These are phyloP conservation scores for Noctua pronuba DNA, from an alignment of 2,888 invertebrate species.

Conservation along the genomic window DNA sequence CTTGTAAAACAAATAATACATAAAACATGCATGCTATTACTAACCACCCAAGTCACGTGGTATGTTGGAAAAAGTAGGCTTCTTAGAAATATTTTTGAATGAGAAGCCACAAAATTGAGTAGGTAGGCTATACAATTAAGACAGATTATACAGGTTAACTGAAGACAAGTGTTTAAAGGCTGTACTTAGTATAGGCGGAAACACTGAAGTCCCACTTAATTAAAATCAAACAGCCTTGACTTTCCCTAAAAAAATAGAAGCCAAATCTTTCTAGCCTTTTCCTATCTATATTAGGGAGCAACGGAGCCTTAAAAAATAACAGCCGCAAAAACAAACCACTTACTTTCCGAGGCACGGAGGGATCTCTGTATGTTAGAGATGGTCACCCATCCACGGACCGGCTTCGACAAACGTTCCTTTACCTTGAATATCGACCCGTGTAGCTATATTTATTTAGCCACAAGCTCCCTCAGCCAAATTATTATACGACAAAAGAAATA, in stretches of 20 bases:
- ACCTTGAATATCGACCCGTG: not conserved
- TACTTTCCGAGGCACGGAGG: not conserved
- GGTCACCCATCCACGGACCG: not conserved
- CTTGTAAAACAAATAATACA: not conserved
- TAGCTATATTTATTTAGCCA: not conserved
- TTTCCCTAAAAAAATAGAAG: conserved; percentile 2
- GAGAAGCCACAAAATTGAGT: conserved; percentile 44
- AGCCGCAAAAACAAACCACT: not conserved
- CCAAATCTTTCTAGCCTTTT: conserved; percentile 2
- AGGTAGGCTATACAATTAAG: conserved; percentile 32
- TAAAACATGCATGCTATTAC: conserved; percentile 1
- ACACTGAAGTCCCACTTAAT: conserved; percentile 21
- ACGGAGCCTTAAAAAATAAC: not conserved
- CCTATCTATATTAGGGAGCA: not conserved
- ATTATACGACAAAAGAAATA: conserved; percentile 41
- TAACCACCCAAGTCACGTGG: not conserved
- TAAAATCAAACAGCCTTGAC: conserved; percentile 18
- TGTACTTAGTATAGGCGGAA: not conserved
- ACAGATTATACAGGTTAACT: conserved; percentile 33
- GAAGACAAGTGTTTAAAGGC: conserved; percentile 32
- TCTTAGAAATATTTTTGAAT: conserved; percentile 16
- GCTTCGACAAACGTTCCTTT: not conserved
- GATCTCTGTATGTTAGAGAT: not conserved
- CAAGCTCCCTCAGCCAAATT: conserved; percentile 15
- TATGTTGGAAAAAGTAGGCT: not conserved